These are phyloP conservation scores for Echiichthys vipera DNA, from an alignment of 2,797 vertebrate genomes.

Conservation along the genomic window DNA sequence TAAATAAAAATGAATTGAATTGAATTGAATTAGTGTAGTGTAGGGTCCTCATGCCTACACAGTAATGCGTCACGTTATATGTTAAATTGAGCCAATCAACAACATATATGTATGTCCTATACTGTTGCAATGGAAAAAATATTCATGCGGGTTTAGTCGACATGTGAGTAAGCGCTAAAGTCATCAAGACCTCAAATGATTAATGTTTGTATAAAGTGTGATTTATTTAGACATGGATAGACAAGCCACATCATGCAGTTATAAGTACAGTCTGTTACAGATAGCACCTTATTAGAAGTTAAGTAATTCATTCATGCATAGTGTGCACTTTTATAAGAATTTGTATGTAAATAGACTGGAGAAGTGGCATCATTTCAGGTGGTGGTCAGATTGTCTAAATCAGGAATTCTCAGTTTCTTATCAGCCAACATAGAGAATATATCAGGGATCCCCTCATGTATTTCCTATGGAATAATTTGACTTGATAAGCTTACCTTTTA, in stretches of 20 bases:
- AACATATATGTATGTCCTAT: not conserved
- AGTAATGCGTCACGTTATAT: not conserved
- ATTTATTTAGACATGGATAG: conserved; percentile 5
- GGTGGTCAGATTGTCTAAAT: not conserved
- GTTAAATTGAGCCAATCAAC: not conserved
- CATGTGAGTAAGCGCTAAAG: conserved; percentile 7
- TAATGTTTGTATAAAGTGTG: conserved; percentile 10
- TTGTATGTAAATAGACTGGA: not conserved
- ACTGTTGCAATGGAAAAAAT: not conserved
- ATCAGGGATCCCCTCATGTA: not conserved
- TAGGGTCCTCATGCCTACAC: not conserved
- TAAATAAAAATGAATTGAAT: too few relatives aligned
- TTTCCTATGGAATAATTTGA: not conserved
- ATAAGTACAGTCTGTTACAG: conserved; percentile 3
- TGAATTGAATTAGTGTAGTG: too few relatives aligned
- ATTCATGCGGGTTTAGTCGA: conserved; percentile 1
- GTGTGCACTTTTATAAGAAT: not conserved
- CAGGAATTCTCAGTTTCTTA: not conserved
- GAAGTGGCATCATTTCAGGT: not conserved
- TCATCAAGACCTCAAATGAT: conserved; percentile 16
- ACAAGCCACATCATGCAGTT: not conserved
- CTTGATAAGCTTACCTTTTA: too few relatives aligned
- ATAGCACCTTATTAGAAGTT: not conserved
- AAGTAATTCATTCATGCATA: not conserved
- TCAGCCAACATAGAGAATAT: too few relatives aligned